These are phyloP conservation scores for Tinea pellionella DNA, from an alignment of 2,888 invertebrate genomes.

Conservation along the genomic window DNA sequence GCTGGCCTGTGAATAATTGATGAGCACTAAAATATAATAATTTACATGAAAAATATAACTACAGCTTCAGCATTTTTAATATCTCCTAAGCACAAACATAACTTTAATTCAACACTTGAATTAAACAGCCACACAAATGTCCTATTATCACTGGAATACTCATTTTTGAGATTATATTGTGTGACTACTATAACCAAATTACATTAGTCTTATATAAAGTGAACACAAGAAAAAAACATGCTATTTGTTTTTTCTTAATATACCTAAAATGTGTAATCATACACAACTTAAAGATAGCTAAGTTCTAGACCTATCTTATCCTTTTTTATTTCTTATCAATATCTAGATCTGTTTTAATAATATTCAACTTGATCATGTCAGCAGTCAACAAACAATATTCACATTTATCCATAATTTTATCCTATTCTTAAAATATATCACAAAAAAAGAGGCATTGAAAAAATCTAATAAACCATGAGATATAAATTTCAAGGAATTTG, in stretches of 20 bases:
- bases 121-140: background rate
- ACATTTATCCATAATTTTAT: background rate
- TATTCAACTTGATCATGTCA: background rate
- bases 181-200: background rate
- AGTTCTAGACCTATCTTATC: constrained; percentile 19
- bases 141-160: constrained; percentile 3
- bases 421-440: constrained; percentile 13
- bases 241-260: background rate
- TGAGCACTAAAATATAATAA: too few relatives aligned
- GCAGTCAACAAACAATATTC: background rate
- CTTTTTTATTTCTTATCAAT: constrained; percentile 19
- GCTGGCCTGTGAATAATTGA: too few relatives aligned
- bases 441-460: constrained; percentile 14
- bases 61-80: too few relatives aligned
- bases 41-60: too few relatives aligned
- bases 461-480: constrained; percentile 9
- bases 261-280: background rate
- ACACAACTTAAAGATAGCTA: background rate
- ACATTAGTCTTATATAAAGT: constrained; percentile 1
- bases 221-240: background rate
- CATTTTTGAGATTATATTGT: background rate
- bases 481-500: constrained; percentile 11
- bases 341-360: background rate
- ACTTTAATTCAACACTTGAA: background rate
- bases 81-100: too few relatives aligned